Percentiles rank a stretch among this genome's conserved stretches.
Evolutionary conservation across 2,113 vertebrate genomes (phyloP).

Genomic region (Rhea americana): DNA sequence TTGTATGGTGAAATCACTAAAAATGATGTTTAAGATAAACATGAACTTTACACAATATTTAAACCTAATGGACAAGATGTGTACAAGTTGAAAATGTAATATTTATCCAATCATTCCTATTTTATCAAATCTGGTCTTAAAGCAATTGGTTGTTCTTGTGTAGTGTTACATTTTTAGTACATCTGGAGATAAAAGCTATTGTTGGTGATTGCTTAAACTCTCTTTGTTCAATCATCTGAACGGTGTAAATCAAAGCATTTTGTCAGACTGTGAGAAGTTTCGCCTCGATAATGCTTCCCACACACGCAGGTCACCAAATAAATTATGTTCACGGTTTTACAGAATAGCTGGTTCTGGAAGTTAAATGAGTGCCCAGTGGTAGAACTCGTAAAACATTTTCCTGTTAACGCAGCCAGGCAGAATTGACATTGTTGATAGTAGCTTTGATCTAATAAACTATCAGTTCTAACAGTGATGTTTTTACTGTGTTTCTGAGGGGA

Average conservation of each 20-base stretch:
- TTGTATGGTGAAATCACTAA: constrained; percentile 45
- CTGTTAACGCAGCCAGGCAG: constrained; percentile 66
- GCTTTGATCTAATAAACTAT: constrained; percentile 73
- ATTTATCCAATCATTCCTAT: constrained; percentile 68
- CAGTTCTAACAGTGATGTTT: constrained; percentile 70
- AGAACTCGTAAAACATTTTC: constrained; percentile 74
- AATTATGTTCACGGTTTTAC: constrained; percentile 69
- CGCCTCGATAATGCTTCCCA: constrained; percentile 68
- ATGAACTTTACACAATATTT: constrained; percentile 53
- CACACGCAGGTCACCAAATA: constrained; percentile 62
- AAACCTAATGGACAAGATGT: constrained; percentile 63
- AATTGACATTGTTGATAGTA: constrained; percentile 71
- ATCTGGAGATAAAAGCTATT: constrained; percentile 69
- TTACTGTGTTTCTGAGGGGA: constrained; percentile 64
- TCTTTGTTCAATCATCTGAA: constrained; percentile 75
- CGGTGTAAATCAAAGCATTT: constrained; percentile 76
- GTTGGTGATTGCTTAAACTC: constrained; percentile 69
- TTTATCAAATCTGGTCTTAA: constrained; percentile 64
- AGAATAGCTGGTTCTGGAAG: constrained; percentile 61
- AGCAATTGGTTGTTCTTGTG: constrained; percentile 51
- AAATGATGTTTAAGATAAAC: constrained; percentile 59
- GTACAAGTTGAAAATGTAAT: constrained; percentile 64
- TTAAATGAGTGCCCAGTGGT: constrained; percentile 75
- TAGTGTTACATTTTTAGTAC: constrained; percentile 60
- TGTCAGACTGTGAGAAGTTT: constrained; percentile 75